Conservation (phyloP, 2,797 vertebrate species). For the Naso thynnoides region DNA sequence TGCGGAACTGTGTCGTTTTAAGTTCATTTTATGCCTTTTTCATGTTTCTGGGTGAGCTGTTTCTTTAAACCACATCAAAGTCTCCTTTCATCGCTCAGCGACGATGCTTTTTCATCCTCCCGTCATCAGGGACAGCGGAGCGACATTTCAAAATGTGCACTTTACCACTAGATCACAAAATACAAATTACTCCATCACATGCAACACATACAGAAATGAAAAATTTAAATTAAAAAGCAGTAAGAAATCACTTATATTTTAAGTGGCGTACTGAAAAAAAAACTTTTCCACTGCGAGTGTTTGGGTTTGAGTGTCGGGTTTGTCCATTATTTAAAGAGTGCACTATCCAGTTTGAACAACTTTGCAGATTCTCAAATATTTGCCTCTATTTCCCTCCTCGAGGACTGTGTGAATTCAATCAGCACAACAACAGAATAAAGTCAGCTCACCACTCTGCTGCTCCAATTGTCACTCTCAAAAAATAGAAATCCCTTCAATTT, state of each 20-base stretch:
- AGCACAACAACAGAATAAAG: too few relatives aligned
- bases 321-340: too few relatives aligned
- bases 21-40: not conserved
- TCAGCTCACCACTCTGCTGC: too few relatives aligned
- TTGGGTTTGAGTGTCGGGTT: too few relatives aligned
- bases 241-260: not conserved
- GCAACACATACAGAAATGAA: not conserved
- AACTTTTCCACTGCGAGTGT: not conserved
- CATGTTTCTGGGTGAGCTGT: not conserved
- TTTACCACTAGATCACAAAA: not conserved
- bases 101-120: constrained; percentile 1
- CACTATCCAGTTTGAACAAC: too few relatives aligned
- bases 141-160: not conserved
- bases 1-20: not conserved
- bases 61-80: constrained; percentile 18
- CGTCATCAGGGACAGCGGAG: not conserved
- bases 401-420: too few relatives aligned
- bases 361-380: not conserved
- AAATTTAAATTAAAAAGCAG: not conserved
- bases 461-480: too few relatives aligned
- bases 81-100: constrained; percentile 2
- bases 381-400: too few relatives aligned
- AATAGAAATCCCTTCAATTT: too few relatives aligned
- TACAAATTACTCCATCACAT: not conserved
- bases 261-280: not conserved